phyloP scores from a whole-genome alignment of 2,888 invertebrate species.

The Chirona hameri region DNA sequence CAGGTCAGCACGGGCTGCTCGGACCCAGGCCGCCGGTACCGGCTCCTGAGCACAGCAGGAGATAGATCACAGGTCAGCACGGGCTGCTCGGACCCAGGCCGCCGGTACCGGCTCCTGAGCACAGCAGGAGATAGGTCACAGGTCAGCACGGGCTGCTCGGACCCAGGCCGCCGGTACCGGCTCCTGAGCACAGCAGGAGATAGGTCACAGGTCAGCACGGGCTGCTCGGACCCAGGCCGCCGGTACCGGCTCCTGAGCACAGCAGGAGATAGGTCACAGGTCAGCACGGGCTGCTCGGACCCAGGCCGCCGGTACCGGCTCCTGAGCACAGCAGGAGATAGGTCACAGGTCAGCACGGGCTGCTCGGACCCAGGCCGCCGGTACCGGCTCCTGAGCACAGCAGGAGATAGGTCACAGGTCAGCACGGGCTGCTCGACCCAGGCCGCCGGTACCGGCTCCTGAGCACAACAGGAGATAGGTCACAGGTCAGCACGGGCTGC shows the following conservation, averaged over 20 bases:
- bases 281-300: conserved; percentile 50
- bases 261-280: background rate
- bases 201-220: background rate
- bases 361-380: conserved; percentile 64
- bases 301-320: conserved; percentile 74
- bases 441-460: conserved; percentile 73
- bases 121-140: background rate
- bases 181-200: conserved; percentile 52
- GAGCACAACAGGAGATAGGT: conserved; percentile 35
- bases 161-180: conserved; percentile 73
- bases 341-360: background rate
- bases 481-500: background rate
- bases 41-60: conserved; percentile 55
- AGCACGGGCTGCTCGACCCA: conserved; percentile 53
- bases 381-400: conserved; percentile 63
- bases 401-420: background rate
- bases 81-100: conserved; percentile 63
- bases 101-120: conserved; percentile 67
- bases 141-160: conserved; percentile 46
- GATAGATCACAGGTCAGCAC: background rate
- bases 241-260: conserved; percentile 64
- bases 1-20: background rate
- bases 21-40: conserved; percentile 74
- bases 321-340: conserved; percentile 49
- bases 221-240: conserved; percentile 64